phyloP scores from a whole-genome alignment of 2,797 vertebrate species.

The Smutsia temminckii region DNA sequence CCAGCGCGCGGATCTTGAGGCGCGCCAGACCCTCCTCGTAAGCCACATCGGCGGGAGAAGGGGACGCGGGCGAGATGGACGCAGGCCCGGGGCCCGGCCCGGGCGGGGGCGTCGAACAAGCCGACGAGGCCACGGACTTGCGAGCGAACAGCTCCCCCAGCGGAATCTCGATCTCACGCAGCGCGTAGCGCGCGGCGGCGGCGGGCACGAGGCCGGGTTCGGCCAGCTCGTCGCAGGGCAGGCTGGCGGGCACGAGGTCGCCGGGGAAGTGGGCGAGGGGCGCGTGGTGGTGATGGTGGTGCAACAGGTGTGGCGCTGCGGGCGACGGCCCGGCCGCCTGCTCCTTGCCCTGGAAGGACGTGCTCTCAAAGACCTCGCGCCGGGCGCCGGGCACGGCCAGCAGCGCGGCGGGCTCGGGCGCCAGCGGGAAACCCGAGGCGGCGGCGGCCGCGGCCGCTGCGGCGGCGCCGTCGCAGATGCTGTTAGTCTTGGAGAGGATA shows the following conservation, averaged over 20 bases:
- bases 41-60: conserved; percentile 92
- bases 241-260: conserved; percentile 91
- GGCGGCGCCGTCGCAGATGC: conserved; percentile 95
- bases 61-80: conserved; percentile 90
- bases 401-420: conserved; percentile 87
- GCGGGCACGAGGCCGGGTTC: conserved; percentile 88
- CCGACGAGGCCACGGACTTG: conserved; percentile 92
- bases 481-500: conserved; percentile 98
- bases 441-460: conserved; percentile 92
- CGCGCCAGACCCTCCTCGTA: conserved; percentile 97
- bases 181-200: conserved; percentile 88
- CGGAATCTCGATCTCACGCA: conserved; percentile 97
- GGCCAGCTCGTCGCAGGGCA: conserved; percentile 89
- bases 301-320: conserved; percentile 86
- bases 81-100: conserved; percentile 88
- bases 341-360: conserved; percentile 82
- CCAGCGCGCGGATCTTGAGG: conserved; percentile 96
- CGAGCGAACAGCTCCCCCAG: conserved; percentile 94
- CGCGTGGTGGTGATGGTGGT: conserved; percentile 90
- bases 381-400: conserved; percentile 87
- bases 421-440: conserved; percentile 87
- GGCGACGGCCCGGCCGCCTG: conserved; percentile 89
- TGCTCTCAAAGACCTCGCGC: conserved; percentile 93
- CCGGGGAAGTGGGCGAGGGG: conserved; percentile 92
- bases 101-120: conserved; percentile 91